Evolutionary conservation across 2,888 invertebrate genomes (phyloP).

Genomic region (Microctonus aethiopoides): DNA sequence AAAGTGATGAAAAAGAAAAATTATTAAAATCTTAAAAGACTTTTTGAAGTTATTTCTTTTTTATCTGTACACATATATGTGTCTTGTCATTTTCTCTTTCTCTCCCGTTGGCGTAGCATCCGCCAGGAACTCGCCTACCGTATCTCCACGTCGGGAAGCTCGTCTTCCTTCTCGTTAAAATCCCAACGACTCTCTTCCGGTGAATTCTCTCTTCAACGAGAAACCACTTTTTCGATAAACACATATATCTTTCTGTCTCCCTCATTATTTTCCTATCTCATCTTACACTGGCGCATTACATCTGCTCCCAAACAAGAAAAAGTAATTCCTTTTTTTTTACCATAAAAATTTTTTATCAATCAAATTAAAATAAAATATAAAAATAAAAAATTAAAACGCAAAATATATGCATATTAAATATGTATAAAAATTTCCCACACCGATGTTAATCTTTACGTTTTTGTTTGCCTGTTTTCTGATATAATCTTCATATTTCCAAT

Average conservation of each 20-base stretch:
- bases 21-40: neutral
- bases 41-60: neutral
- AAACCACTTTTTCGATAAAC: slow-evolving; percentile 24
- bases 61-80: slow-evolving; percentile 10
- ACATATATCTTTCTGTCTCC: neutral
- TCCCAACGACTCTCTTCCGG: slow-evolving; percentile 37
- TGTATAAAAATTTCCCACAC: too few relatives aligned
- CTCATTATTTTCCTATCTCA: neutral
- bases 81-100: slow-evolving; percentile 22
- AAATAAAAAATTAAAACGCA: neutral
- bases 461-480: neutral
- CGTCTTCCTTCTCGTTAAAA: slow-evolving; percentile 37
- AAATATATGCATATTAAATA: neutral
- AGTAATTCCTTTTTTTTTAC: neutral
- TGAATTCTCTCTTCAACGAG: slow-evolving; percentile 20
- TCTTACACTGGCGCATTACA: neutral
- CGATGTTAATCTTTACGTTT: neutral
- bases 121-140: slow-evolving; percentile 32
- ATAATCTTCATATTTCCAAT: too few relatives aligned
- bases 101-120: slow-evolving; percentile 25
- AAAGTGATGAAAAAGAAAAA: slow-evolving; percentile 3
- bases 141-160: slow-evolving; percentile 34
- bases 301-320: neutral
- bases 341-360: neutral
- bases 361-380: neutral